Evolutionary conservation across 1,140 invertebrate species (phyloP), one percentile per base, ranked within the genome.

Genomic region (Drosophila tropicalis): DNA sequence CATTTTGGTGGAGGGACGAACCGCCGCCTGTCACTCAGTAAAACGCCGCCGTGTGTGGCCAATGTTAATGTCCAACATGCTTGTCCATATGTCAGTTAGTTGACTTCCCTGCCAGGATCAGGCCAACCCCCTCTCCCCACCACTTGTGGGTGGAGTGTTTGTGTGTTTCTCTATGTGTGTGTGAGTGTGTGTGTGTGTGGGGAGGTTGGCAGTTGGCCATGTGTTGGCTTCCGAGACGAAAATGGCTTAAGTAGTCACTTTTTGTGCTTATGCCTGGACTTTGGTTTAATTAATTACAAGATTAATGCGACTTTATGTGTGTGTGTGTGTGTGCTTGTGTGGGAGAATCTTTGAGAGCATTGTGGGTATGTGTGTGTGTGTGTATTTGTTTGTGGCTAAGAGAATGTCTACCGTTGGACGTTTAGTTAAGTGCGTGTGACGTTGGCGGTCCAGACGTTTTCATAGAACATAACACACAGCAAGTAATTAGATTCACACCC

Each of bases 231-330:
- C 76, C 68, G 68, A 80, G 84, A 73, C 84, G 47, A 81, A 87
- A 87, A 87, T 87, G 84, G 84, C 84, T 87, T 87, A 89, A 87
- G 84, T 89, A 87, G 84, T 87, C 84, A 87, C 76, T 89, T 89
- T 89, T 87, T 83, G 84, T 87, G 84, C 84, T 87, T 87, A 87
- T 83, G 84, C 83, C 72, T 70, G 84, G 84, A 87, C 80, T 87
- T 87, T 89, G 84, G 80, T 89, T 87, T 89, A 87, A 87, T 87
- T 87, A 87, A 87, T 87, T 87, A 89, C 84, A 82, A 87, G 84
- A 87, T 87, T 87, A 87, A 87, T 89, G 84, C 67, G 70, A 73
- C 72, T 77, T 70, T 54, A 66, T 67, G 40, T 60, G 39, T 77
- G 62, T 72, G 67, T 77, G 62, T 15, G n/a, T 29, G 32, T 40